Conservation (phyloP, 2,113 vertebrate genomes). For the Aphyosemion australe region DNA sequence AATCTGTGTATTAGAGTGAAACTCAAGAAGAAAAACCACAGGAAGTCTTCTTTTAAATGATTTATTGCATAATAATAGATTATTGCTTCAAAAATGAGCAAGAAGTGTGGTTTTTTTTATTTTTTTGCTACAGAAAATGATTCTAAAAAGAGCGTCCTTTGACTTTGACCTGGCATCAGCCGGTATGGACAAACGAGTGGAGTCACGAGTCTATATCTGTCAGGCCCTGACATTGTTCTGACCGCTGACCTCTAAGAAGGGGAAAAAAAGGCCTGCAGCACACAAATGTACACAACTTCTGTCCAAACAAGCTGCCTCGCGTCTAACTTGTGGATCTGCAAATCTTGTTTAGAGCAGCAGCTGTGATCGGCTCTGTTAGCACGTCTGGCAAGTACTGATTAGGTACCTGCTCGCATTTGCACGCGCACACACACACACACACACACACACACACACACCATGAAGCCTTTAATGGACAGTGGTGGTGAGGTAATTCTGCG, state of each 20-base stretch:
- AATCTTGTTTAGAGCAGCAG: slow-evolving; percentile 20
- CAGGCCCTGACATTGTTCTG: slow-evolving; percentile 46
- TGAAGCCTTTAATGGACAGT: slow-evolving; percentile 33
- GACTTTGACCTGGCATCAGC: slow-evolving; percentile 24
- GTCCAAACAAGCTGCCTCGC: slow-evolving; percentile 17
- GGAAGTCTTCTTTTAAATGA: no score
- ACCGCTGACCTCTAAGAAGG: slow-evolving; percentile 52
- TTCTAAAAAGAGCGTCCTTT: slow-evolving; percentile 11
- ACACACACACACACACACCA: slow-evolving; percentile 4
- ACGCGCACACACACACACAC: slow-evolving; percentile 28
- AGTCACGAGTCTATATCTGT: slow-evolving; percentile 36
- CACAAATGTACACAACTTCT: slow-evolving; percentile 19
- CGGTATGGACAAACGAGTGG: slow-evolving; percentile 20
- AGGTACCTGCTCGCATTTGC: slow-evolving; percentile 32
- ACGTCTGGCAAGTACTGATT: slow-evolving; percentile 55
- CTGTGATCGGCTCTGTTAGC: slow-evolving; percentile 36
- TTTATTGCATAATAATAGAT: no score
- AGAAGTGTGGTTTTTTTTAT: no score
- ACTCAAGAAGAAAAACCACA: no score
- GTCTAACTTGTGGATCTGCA: slow-evolving; percentile 11
- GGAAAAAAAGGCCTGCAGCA: background rate
- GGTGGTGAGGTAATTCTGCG: slow-evolving; percentile 57
- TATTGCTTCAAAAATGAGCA: no score
- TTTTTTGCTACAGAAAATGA: background rate
- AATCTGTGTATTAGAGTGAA: no score